A percentile compares a stretch with the other conserved stretches of the same genome.
Conservation (phyloP, 1,140 invertebrate species). For the Anoplophora glabripennis region DNA sequence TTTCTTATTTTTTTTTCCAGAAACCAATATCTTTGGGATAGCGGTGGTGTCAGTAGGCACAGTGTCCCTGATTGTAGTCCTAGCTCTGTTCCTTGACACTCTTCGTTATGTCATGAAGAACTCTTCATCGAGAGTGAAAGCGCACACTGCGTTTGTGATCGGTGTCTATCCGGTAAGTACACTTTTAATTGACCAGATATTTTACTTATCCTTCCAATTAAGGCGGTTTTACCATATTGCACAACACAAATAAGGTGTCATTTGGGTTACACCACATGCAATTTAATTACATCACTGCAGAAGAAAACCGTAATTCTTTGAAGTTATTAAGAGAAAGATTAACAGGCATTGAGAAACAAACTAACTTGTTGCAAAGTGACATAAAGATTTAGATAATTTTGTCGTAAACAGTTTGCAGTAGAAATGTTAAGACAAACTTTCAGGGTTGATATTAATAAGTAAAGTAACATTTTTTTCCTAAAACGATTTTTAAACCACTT, state of each 20-base stretch:
- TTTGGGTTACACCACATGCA: neutral
- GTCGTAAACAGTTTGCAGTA: no score
- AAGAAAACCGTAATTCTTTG: no score
- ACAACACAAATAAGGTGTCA: neutral
- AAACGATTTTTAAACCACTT: no score
- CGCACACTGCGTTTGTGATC: constrained; percentile 56
- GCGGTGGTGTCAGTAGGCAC: constrained; percentile 54
- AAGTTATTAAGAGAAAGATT: no score
- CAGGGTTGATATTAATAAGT: no score
- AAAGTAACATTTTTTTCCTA: no score
- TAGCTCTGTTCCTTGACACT: constrained; percentile 54
- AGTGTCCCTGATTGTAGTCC: constrained; percentile 50
- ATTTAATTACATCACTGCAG: no score
- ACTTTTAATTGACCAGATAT: neutral
- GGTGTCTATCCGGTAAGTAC: constrained; percentile 62
- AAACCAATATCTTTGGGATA: constrained; percentile 55
- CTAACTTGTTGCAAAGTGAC: no score
- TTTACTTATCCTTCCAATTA: no score
- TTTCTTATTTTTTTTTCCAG: constrained; percentile 48
- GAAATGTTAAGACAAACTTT: no score
- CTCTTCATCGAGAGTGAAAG: constrained; percentile 52
- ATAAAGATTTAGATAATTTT: no score
- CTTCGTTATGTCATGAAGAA: constrained; percentile 53
- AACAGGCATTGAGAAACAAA: no score
- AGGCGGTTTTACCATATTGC: neutral